Conservation (phyloP, 2,888 invertebrate species). For the Lobophora halterata region DNA sequence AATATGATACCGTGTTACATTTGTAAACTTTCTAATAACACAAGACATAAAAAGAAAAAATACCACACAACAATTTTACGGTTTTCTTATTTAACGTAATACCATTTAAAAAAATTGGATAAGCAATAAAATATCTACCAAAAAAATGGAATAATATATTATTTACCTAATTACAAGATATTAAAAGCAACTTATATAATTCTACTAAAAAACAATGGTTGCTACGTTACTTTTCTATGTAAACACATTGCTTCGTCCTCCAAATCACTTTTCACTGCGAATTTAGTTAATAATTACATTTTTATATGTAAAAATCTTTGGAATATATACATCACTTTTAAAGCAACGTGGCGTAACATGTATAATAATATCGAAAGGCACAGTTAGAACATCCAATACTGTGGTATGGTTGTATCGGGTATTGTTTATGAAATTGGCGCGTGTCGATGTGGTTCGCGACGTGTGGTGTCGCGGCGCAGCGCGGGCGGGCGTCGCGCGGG, state of each 20-base stretch:
- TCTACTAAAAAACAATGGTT: conserved; percentile 49
- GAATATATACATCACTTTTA: conserved; percentile 23
- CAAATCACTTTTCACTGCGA: conserved; percentile 39
- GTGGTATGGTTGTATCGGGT: conserved; percentile 33
- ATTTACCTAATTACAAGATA: neutral
- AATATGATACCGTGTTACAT: too few species aligned
- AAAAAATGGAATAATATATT: too few species aligned
- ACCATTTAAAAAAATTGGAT: too few species aligned
- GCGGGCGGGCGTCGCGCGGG: conserved; percentile 61
- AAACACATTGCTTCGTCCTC: conserved; percentile 64
- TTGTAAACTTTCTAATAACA: too few species aligned
- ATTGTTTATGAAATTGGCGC: conserved; percentile 26
- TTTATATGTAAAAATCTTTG: conserved; percentile 20
- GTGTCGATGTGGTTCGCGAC: conserved; percentile 23
- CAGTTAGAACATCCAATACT: conserved; percentile 38
- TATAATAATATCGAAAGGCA: conserved; percentile 58
- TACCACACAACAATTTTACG: too few species aligned
- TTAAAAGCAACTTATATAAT: conserved; percentile 21
- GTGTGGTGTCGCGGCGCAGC: conserved; percentile 41
- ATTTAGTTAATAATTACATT: conserved; percentile 19
- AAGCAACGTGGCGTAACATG: conserved; percentile 26
- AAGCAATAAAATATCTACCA: too few species aligned
- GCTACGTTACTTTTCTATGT: conserved; percentile 70
- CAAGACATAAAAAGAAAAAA: too few species aligned
- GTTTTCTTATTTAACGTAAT: too few species aligned